A percentile compares a stretch with the other conserved stretches of the same genome.
Evolutionary conservation across 2,797 vertebrate species (phyloP).

Genomic region (Taenioides sp.): DNA sequence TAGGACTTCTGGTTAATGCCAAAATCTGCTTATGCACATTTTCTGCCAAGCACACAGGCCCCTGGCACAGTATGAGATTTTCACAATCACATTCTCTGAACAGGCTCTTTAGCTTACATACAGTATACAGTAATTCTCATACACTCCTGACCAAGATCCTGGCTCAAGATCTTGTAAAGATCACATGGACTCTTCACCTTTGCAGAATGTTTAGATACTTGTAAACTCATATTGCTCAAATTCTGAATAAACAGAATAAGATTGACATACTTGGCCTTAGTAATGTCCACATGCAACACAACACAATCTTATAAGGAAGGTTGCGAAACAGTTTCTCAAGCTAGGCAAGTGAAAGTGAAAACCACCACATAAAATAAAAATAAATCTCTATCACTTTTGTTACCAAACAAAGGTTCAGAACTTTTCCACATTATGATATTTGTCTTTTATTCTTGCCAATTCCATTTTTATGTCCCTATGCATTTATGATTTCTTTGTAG

Average conservation of each 20-base stretch:
- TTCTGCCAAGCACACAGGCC: no score
- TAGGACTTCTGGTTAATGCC: no score
- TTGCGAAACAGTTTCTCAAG: slow-evolving; percentile 7
- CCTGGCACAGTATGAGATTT: no score
- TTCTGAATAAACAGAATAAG: neutral
- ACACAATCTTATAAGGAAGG: neutral
- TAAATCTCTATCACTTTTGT: slow-evolving; percentile 4
- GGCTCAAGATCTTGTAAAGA: neutral
- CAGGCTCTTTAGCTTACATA: no score
- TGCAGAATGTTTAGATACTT: neutral
- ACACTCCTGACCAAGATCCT: no score
- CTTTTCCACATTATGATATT: neutral
- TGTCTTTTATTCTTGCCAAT: neutral
- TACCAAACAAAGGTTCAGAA: neutral
- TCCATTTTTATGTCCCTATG: neutral
- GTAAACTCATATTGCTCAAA: neutral
- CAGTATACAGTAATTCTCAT: no score
- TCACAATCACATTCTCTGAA: no score
- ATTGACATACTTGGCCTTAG: neutral
- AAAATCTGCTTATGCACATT: no score
- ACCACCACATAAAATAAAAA: slow-evolving; percentile 1
- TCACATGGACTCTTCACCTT: no score
- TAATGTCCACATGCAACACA: neutral
- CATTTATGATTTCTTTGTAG: slow-evolving; percentile 38
- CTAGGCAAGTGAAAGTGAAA: neutral